Percentiles rank a stretch among this genome's conserved stretches.
Conservation (phyloP, 2,888 invertebrate species). For the Cotesia congregata region DNA sequence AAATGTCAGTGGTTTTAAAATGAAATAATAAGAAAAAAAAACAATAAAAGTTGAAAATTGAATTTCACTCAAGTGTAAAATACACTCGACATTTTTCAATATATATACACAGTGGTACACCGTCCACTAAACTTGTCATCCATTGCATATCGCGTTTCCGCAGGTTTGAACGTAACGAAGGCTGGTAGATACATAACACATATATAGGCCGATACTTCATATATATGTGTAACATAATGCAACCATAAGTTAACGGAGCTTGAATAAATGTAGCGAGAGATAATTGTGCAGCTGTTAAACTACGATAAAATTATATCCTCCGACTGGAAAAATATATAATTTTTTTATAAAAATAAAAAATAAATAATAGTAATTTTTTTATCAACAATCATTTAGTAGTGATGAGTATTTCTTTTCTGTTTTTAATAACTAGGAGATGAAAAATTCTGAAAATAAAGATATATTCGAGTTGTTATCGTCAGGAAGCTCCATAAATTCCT, state of each 20-base stretch:
- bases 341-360: too few species aligned
- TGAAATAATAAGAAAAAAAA: slow-evolving; percentile 23
- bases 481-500: slow-evolving; percentile 59
- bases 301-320: slow-evolving; percentile 8
- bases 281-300: slow-evolving; percentile 15
- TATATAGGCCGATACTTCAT: background rate
- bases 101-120: slow-evolving; percentile 39
- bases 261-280: slow-evolving; percentile 2
- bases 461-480: slow-evolving; percentile 61
- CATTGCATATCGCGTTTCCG: slow-evolving; percentile 64
- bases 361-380: too few species aligned
- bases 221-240: background rate
- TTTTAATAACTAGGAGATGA: background rate
- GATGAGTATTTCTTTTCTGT: too few species aligned
- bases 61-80: slow-evolving; percentile 5
- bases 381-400: too few species aligned
- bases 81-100: background rate
- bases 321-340: background rate
- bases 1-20: background rate
- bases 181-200: background rate
- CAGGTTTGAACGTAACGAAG: slow-evolving; percentile 58
- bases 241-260: background rate
- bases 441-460: slow-evolving; percentile 49
- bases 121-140: slow-evolving; percentile 8
- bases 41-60: background rate